Conservation (phyloP, 1,140 invertebrate species). For the Hesperophylax magnus region DNA sequence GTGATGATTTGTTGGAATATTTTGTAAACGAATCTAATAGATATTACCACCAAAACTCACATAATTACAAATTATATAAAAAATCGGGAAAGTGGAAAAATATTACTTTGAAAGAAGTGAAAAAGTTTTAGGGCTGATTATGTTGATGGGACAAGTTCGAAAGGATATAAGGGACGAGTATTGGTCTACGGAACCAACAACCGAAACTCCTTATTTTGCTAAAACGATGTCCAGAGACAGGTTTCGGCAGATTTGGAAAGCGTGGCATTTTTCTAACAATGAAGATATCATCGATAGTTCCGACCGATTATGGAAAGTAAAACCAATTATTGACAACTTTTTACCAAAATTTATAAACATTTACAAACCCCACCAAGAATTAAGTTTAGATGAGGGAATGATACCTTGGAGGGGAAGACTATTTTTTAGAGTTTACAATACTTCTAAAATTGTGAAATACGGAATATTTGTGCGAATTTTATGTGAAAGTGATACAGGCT, state of each 20-base stretch:
- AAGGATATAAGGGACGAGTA: constrained; percentile 58
- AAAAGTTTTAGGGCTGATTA: constrained; percentile 57
- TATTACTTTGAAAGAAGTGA: constrained; percentile 54
- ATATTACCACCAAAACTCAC: constrained; percentile 51
- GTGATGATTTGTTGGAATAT: constrained; percentile 51
- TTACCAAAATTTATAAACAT: constrained; percentile 26
- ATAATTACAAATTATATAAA: constrained; percentile 44
- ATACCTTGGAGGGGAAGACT: constrained; percentile 54
- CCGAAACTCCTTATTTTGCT: constrained; percentile 57
- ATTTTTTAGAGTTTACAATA: constrained; percentile 56
- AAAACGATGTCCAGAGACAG: constrained; percentile 57
- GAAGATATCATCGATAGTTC: no score
- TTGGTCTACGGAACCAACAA: constrained; percentile 56
- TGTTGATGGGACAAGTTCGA: no score
- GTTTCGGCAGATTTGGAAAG: constrained; percentile 44
- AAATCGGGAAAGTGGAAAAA: constrained; percentile 52
- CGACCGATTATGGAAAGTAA: constrained; percentile 46
- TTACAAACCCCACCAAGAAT: constrained; percentile 57
- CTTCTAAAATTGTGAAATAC: constrained; percentile 57
- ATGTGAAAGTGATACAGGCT: constrained; percentile 56
- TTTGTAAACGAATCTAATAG: constrained; percentile 56
- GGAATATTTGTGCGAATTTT: constrained; percentile 57
- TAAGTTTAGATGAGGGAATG: constrained; percentile 56
- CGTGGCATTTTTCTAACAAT: no score
- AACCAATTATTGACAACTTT: background rate